phyloP scores from a whole-genome alignment of 2,113 vertebrate genomes.

The Ammodytes dubius region DNA sequence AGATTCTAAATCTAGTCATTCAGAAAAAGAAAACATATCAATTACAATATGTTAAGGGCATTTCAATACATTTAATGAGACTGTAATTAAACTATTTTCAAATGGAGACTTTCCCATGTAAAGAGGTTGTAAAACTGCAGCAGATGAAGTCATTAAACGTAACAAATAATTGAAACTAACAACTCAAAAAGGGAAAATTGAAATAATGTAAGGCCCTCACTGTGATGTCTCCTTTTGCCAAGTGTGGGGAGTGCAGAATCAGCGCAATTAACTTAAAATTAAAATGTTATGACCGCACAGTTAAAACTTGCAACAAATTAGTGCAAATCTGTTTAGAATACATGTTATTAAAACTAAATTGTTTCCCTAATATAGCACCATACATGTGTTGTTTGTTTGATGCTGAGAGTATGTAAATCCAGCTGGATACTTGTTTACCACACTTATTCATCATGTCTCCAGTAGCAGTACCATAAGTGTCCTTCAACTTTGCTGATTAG shows the following conservation, averaged over 20 bases:
- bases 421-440: constrained; percentile 10
- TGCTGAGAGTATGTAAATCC: neutral
- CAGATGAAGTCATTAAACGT: neutral
- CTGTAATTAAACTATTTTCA: neutral
- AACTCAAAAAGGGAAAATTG: neutral
- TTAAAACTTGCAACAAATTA: constrained; percentile 8
- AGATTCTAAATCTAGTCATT: neutral
- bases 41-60: neutral
- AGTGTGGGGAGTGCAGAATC: neutral
- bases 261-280: neutral
- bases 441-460: neutral
- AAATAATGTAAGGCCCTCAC: neutral
- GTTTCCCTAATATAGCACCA: constrained; percentile 1
- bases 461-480: neutral
- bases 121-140: neutral
- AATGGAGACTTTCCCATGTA: neutral
- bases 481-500: neutral
- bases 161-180: neutral
- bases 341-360: constrained; percentile 4
- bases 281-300: neutral
- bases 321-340: constrained; percentile 3
- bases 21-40: neutral
- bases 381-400: neutral
- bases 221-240: neutral
- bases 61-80: neutral